Conservation (phyloP, 2,113 vertebrate genomes). For the Zootoca vivipara region DNA sequence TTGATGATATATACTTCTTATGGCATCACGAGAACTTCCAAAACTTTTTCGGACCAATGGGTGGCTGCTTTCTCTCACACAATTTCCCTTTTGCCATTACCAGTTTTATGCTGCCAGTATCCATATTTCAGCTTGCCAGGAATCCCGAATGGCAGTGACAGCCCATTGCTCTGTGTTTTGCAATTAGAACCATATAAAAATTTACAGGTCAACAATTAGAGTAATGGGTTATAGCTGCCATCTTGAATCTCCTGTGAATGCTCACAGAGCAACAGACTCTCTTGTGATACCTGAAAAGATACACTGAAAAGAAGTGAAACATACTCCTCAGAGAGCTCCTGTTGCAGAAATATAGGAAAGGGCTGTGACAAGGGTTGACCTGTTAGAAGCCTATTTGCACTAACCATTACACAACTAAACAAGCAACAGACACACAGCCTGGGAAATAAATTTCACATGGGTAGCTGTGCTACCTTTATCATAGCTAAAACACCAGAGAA, state of each 20-base stretch:
- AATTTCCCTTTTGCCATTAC: background rate
- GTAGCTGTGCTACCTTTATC: background rate
- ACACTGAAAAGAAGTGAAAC: background rate
- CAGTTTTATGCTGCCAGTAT: background rate
- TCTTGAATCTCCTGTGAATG: background rate
- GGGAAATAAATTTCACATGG: background rate
- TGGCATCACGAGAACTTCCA: background rate
- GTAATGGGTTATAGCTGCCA: background rate
- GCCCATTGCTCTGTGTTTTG: background rate
- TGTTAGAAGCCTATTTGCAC: background rate
- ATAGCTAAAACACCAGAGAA: background rate
- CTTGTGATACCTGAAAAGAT: background rate
- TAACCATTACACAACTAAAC: background rate
- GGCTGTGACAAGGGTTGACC: background rate
- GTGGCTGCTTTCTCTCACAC: background rate
- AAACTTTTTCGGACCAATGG: constrained; percentile 6
- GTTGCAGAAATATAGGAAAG: background rate
- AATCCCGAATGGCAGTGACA: background rate
- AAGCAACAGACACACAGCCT: background rate
- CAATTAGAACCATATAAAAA: background rate
- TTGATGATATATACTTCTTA: constrained; percentile 10
- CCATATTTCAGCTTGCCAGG: background rate
- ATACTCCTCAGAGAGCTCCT: background rate
- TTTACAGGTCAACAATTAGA: background rate
- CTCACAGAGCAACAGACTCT: background rate